Base-by-base conservation (phyloP, 2,797 vertebrate genomes). In the Lutjanus argentimaculatus region DNA sequence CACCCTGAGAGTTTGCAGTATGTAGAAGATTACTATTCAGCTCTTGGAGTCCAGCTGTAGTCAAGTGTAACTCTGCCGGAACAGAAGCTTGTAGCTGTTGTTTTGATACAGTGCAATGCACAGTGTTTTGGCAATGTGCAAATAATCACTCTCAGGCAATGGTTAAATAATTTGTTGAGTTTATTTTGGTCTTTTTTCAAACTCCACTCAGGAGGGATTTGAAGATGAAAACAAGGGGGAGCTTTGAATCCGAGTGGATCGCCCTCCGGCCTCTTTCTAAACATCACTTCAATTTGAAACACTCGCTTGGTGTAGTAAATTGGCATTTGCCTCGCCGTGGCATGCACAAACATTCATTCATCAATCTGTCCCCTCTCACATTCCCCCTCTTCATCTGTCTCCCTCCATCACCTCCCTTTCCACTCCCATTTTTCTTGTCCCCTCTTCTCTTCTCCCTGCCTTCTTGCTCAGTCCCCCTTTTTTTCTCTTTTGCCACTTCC, bases 221-320 rank as follows among this genome's bases (percentile, higher is more conserved):
- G 17, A 59, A 69, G 77, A 77, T 70, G 66, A 77, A 85, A 86
- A 83, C 62, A 85, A 82, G 43, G 59, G 67, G 53, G 67, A 63
- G 75, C 53, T 85, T 77, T 83, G 80, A 76, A 76, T 79, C n/a
- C 2, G 7, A 79, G 71, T 13, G 56, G 55, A 68, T 72, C 57
- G 57, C 77, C 84, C 75, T 71, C 62, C 69, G 45, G 81, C 65
- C 30, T 74, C 80, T 83, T 67, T 86, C 62, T 63, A 82, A 82
- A 89, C 89, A 92, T 92, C 89, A 82, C 85, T 88, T 91, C 82
- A 89, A 92, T 90, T 93, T 36, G 79, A 89, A 90, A 92, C 86
- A 80, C 83, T 92, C 59, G 80, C 75, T 85, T 81, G 75, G 68
- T 82, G 80, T 70, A 79, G 65, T 90, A 83, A 93, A 93, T 91